phyloP scores from a whole-genome alignment of 2,888 invertebrate species.

The Trimorus sp. region DNA sequence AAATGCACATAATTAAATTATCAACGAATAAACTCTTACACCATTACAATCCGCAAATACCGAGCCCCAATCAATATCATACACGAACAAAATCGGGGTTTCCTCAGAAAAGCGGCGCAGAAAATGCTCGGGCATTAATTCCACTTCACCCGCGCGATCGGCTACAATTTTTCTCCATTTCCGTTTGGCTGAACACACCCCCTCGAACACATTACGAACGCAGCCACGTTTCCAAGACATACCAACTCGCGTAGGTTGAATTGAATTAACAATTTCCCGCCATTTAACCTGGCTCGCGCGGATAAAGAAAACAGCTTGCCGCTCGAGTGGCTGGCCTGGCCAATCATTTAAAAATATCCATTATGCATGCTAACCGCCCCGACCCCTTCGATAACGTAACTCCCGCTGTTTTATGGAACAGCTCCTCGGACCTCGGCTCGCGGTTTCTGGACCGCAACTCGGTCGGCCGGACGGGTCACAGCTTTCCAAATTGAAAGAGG shows the following conservation, averaged over 20 bases:
- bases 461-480: conserved; percentile 18
- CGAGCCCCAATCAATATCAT: too few relatives aligned
- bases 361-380: conserved; percentile 26
- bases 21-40: too few relatives aligned
- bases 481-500: conserved; percentile 36
- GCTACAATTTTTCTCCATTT: too few relatives aligned
- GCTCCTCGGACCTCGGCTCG: conserved; percentile 16
- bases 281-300: conserved; percentile 1
- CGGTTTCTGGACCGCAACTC: conserved; percentile 30
- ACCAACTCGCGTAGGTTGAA: neutral
- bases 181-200: too few relatives aligned
- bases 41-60: too few relatives aligned
- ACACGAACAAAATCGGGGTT: too few relatives aligned
- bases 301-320: conserved; percentile 4
- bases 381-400: conserved; percentile 37
- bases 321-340: conserved; percentile 22
- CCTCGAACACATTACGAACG: too few relatives aligned
- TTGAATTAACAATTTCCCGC: conserved; percentile 7
- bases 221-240: too few relatives aligned
- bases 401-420: conserved; percentile 24
- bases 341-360: conserved; percentile 30
- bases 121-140: too few relatives aligned
- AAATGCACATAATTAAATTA: too few relatives aligned
- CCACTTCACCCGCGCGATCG: too few relatives aligned
- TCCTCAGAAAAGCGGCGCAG: too few relatives aligned